Evolutionary conservation across 2,888 invertebrate species (phyloP).

Genomic region (Carcina quercana): DNA sequence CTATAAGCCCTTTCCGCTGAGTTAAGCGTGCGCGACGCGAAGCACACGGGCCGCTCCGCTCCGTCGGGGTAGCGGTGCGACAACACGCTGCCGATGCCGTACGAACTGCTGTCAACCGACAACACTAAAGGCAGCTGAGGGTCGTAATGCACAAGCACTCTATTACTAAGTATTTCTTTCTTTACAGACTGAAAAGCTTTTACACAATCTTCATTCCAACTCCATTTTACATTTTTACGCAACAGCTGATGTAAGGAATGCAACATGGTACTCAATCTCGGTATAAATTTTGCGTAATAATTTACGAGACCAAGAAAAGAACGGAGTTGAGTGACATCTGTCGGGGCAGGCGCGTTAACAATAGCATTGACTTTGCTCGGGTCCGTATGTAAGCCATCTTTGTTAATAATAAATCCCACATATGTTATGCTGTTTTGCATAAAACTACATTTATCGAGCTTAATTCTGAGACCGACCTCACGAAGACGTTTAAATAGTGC

Average conservation of each 20-base stretch:
- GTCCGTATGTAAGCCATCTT: no score
- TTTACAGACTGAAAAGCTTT: background rate
- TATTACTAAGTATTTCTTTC: background rate
- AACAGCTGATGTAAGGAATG: background rate
- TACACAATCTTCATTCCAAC: background rate
- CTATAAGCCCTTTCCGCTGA: conserved; percentile 15
- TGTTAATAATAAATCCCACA: background rate
- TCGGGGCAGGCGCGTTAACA: no score
- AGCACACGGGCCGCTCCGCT: conserved; percentile 17
- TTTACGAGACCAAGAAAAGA: no score
- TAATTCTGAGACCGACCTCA: background rate
- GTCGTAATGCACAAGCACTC: background rate
- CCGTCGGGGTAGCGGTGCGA: conserved; percentile 10
- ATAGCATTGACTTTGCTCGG: no score
- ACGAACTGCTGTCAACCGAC: background rate
- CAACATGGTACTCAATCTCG: background rate
- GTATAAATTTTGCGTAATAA: no score
- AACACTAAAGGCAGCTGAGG: background rate
- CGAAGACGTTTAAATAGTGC: background rate
- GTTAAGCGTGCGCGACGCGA: conserved; percentile 14
- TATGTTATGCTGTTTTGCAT: background rate
- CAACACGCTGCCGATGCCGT: background rate
- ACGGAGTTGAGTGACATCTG: no score
- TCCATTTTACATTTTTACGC: background rate
- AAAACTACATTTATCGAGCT: background rate